Conservation (phyloP, 2,113 vertebrate species). For the Channa maculata region DNA sequence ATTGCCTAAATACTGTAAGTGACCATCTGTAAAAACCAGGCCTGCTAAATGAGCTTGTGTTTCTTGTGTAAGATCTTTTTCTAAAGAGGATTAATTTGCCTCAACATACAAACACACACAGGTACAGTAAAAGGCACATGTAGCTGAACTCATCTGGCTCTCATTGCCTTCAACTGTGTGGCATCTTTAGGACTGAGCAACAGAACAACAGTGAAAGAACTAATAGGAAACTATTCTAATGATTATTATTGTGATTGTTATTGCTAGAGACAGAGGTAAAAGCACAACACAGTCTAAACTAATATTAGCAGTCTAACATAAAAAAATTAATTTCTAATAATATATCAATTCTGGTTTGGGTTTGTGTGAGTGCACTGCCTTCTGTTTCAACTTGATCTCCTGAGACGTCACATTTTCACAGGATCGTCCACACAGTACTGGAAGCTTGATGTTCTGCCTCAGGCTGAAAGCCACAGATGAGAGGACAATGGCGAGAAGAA, state of each 20-base stretch:
- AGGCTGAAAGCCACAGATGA: constrained; percentile 43
- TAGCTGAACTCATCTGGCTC: neutral
- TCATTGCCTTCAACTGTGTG: neutral
- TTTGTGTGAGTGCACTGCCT: constrained; percentile 28
- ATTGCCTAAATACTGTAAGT: neutral
- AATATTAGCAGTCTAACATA: too few species aligned
- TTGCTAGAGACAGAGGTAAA: neutral
- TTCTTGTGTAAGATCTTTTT: neutral
- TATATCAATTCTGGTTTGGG: neutral
- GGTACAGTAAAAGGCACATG: neutral
- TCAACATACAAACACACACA: neutral
- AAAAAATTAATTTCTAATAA: too few species aligned
- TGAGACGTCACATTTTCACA: constrained; percentile 23
- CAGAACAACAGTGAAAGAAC: neutral
- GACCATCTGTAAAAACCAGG: neutral
- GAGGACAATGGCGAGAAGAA: constrained; percentile 17
- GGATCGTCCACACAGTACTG: constrained; percentile 21
- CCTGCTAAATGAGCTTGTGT: neutral
- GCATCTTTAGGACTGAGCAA: neutral
- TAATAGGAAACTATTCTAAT: neutral
- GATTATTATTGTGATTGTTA: too few species aligned
- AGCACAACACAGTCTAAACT: neutral
- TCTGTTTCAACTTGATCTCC: constrained; percentile 56
- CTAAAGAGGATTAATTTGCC: neutral
- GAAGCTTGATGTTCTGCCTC: constrained; percentile 29